phyloP scores from a whole-genome alignment of 2,113 vertebrate genomes.

The Sinocyclocheilus rhinocerous region DNA sequence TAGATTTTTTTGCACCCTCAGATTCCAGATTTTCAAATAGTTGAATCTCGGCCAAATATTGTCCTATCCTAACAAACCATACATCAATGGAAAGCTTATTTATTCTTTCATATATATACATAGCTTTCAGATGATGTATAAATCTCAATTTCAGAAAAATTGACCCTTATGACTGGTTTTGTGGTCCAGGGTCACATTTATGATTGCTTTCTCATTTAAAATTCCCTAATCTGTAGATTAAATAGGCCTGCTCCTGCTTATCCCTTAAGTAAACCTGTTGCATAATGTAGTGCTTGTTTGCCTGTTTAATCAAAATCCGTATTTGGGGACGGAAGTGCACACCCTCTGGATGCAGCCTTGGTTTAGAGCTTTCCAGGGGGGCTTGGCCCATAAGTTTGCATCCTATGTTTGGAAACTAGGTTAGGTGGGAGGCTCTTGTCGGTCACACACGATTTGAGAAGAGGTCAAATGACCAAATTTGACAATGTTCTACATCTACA shows the following conservation, averaged over 20 bases:
- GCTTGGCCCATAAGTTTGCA: constrained; percentile 57
- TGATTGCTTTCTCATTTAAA: neutral
- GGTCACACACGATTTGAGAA: constrained; percentile 43
- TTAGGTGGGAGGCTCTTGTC: constrained; percentile 54
- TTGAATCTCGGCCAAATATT: too few relatives aligned
- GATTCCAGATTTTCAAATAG: too few relatives aligned
- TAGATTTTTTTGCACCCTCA: too few relatives aligned
- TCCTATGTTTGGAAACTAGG: constrained; percentile 66
- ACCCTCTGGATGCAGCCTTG: constrained; percentile 43
- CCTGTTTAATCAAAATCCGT: neutral
- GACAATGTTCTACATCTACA: constrained; percentile 29
- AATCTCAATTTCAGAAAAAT: too few relatives aligned
- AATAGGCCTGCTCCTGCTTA: neutral
- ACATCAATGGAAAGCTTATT: too few relatives aligned
- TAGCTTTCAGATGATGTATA: too few relatives aligned
- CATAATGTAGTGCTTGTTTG: neutral
- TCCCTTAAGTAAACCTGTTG: constrained; percentile 13
- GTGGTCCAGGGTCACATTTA: neutral
- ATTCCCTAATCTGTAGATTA: neutral
- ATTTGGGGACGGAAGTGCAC: constrained; percentile 47
- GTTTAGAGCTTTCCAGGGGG: constrained; percentile 40
- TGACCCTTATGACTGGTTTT: too few relatives aligned
- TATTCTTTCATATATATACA: too few relatives aligned
- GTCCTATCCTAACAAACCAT: too few relatives aligned
- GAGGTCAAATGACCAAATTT: constrained; percentile 53